phyloP scores from a whole-genome alignment of 2,113 vertebrate species.

The Silurus meridionalis region DNA sequence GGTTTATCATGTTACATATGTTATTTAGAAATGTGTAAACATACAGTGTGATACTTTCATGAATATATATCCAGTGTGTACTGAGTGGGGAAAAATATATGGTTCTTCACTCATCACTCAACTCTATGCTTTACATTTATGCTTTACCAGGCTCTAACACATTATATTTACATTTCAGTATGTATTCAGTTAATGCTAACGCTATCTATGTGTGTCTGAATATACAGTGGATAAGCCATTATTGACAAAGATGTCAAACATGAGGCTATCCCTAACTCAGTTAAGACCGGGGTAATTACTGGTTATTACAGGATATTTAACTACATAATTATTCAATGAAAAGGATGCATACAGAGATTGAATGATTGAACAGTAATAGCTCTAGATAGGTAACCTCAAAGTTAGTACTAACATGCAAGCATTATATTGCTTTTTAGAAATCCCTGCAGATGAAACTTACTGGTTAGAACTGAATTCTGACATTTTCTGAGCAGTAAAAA shows the following conservation, averaged over 20 bases:
- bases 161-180: background rate
- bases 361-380: background rate
- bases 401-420: background rate
- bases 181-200: background rate
- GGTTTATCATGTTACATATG: constrained; percentile 51
- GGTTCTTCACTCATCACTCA: background rate
- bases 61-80: background rate
- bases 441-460: background rate
- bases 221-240: background rate
- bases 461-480: background rate
- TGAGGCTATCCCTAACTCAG: background rate
- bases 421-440: background rate
- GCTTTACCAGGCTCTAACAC: too few species aligned
- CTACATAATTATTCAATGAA: background rate
- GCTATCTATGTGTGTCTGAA: background rate
- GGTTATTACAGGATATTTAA: background rate
- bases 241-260: background rate
- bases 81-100: background rate
- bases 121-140: background rate
- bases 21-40: background rate
- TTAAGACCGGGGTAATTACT: background rate
- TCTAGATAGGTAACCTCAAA: background rate
- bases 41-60: background rate
- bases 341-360: background rate
- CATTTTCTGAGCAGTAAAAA: background rate